Evolutionary conservation across 2,113 vertebrate species (phyloP).

Genomic region (Rhabdornis inornatus): DNA sequence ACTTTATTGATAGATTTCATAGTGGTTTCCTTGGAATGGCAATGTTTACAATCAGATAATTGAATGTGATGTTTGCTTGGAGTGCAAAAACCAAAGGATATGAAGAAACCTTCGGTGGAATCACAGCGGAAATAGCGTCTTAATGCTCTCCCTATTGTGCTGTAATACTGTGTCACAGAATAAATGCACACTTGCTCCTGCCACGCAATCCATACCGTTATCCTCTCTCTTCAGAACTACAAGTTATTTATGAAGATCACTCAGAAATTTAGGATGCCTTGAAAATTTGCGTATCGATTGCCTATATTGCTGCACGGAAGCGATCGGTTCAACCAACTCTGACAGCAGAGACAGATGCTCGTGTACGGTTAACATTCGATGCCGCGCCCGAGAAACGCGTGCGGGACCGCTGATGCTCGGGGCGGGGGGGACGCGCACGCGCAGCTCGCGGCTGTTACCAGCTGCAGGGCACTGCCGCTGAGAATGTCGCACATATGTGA

Average conservation of each 20-base stretch:
- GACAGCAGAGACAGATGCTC: neutral
- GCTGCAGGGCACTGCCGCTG: neutral
- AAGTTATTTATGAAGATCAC: neutral
- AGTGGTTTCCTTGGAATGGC: neutral
- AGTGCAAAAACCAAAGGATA: neutral
- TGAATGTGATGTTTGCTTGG: neutral
- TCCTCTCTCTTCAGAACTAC: neutral
- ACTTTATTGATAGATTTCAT: neutral
- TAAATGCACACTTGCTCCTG: neutral
- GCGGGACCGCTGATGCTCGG: too few species aligned
- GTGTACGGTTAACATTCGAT: too few species aligned
- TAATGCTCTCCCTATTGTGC: rapidly evolving
- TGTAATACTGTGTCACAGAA: neutral
- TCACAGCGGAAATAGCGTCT: neutral
- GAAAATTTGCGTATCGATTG: neutral
- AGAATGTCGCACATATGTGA: neutral
- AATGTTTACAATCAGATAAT: neutral
- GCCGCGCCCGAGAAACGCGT: too few species aligned
- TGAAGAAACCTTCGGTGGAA: neutral
- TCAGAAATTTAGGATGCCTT: neutral
- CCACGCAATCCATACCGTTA: rapidly evolving
- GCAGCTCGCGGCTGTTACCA: too few species aligned
- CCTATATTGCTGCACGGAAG: neutral
- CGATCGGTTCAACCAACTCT: neutral
- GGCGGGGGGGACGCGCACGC: too few species aligned